Evolutionary conservation across 1,140 invertebrate genomes (phyloP).

Genomic region (Arctopsyche grandis): DNA sequence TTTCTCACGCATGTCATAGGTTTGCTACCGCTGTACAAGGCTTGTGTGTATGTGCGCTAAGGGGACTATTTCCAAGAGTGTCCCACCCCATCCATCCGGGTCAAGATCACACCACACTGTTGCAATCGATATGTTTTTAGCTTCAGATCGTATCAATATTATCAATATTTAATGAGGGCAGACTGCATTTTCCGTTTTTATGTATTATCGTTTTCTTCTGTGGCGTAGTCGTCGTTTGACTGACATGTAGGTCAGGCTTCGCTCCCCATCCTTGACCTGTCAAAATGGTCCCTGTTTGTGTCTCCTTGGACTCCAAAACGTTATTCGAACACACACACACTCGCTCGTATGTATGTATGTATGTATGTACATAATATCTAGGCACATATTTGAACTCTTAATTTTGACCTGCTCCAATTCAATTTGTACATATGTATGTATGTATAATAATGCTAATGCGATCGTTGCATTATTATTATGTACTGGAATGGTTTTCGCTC

Average conservation of each 20-base stretch:
- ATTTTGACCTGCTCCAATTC: neutral
- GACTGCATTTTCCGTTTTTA: neutral
- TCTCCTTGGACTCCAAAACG: neutral
- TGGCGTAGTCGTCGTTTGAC: too few species aligned
- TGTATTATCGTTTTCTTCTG: too few species aligned
- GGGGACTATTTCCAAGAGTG: neutral
- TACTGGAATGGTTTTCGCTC: too few species aligned
- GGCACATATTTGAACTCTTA: too few species aligned
- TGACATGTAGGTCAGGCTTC: constrained; percentile 10
- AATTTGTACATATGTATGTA: neutral
- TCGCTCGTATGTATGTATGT: neutral
- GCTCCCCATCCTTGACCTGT: constrained; percentile 34
- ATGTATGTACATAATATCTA: too few species aligned
- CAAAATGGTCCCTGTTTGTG: constrained; percentile 1
- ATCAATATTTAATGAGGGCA: neutral
- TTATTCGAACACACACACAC: neutral
- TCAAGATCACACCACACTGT: constrained; percentile 28
- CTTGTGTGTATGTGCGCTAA: neutral
- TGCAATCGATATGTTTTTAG: neutral
- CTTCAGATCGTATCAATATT: neutral
- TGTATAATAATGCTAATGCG: neutral
- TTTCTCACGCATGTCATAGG: neutral
- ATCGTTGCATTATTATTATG: neutral
- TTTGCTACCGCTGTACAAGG: neutral
- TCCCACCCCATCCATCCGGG: constrained; percentile 32